Percentiles rank a stretch among this genome's conserved stretches.
phyloP scores from a whole-genome alignment of 2,797 vertebrate species.

The Anisognathus igniventris region DNA sequence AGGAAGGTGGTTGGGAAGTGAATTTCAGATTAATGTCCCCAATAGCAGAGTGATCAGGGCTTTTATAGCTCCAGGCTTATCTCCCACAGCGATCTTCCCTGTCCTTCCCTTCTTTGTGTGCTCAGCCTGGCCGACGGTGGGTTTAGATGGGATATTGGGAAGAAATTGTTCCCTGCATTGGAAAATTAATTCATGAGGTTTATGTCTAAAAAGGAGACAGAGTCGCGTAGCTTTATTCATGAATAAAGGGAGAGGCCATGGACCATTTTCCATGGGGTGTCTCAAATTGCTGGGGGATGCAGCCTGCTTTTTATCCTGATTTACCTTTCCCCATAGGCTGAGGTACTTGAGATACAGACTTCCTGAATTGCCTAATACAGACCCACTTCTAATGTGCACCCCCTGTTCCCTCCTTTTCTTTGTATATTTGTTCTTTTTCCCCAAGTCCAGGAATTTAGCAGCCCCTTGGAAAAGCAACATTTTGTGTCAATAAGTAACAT shows the following conservation, averaged over 20 bases:
- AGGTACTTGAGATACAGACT: background rate
- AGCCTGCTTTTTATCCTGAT: background rate
- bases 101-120: too few relatives aligned
- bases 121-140: background rate
- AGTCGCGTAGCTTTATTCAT: fast-evolving
- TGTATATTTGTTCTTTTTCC: background rate
- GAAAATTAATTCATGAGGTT: background rate
- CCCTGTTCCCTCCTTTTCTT: background rate
- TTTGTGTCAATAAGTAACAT: background rate
- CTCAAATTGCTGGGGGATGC: background rate
- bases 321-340: background rate
- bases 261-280: background rate
- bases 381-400: background rate
- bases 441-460: background rate
- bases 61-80: background rate
- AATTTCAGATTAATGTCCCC: background rate
- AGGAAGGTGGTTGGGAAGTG: background rate
- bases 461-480: background rate
- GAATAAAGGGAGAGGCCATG: background rate
- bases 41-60: background rate
- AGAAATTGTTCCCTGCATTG: background rate
- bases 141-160: background rate
- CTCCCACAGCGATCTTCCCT: background rate
- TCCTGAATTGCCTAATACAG: background rate
- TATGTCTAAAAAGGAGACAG: background rate